These are phyloP conservation scores for Ormia ochracea DNA, from an alignment of 2,888 invertebrate species.

Conservation along the genomic window DNA sequence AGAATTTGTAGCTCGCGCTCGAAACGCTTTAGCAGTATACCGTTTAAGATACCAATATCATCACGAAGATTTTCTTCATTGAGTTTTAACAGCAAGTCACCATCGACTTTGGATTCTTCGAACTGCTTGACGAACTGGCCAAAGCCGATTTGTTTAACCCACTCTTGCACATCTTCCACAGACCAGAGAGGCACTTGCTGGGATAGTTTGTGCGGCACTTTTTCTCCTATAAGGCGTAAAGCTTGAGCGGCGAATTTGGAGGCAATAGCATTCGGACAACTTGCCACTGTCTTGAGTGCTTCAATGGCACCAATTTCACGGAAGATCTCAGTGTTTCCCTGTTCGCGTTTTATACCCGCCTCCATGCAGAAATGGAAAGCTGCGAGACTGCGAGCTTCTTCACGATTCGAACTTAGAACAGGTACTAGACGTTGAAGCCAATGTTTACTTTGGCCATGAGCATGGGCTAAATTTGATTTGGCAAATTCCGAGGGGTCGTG, in stretches of 20 bases:
- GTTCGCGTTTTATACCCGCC: slow-evolving; percentile 96
- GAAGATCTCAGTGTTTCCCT: slow-evolving; percentile 93
- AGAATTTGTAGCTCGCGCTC: slow-evolving; percentile 93
- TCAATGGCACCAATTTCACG: slow-evolving; percentile 96
- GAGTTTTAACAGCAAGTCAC: slow-evolving; percentile 94
- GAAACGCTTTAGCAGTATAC: slow-evolving; percentile 94
- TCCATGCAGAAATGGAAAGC: slow-evolving; percentile 99
- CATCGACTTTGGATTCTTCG: slow-evolving; percentile 94
- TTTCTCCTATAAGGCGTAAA: slow-evolving; percentile 93
- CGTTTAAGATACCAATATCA: slow-evolving; percentile 95
- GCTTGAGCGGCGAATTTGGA: slow-evolving; percentile 98
- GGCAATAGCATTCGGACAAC: slow-evolving; percentile 97
- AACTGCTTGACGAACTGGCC: slow-evolving; percentile 89
- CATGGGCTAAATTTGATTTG: slow-evolving; percentile 91
- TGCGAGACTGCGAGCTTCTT: slow-evolving; percentile 96
- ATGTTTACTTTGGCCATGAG: slow-evolving; percentile 96
- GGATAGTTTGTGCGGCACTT: slow-evolving; percentile 97
- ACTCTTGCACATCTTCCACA: slow-evolving; percentile 95
- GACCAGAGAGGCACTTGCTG: slow-evolving; percentile 99
- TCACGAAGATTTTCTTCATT: slow-evolving; percentile 93
- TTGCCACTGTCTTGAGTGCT: slow-evolving; percentile 95
- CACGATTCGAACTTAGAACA: slow-evolving; percentile 93
- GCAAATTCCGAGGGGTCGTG: slow-evolving; percentile 98
- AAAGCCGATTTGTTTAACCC: slow-evolving; percentile 99
- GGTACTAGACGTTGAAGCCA: slow-evolving; percentile 96